Conservation (phyloP, 2,888 invertebrate species). For the Myathropa florea region DNA sequence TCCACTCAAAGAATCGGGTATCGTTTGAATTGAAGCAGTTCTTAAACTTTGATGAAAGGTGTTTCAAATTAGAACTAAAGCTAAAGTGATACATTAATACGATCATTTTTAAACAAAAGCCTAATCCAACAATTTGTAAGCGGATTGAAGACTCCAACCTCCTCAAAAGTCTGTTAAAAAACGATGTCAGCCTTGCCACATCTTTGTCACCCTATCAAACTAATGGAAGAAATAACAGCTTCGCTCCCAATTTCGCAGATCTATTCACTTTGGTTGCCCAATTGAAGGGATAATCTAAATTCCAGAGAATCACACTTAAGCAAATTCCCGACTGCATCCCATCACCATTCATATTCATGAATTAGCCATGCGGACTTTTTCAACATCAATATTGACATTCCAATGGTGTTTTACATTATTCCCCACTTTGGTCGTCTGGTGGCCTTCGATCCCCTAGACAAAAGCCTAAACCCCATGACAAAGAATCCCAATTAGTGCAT, state of each 20-base stretch:
- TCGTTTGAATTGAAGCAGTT: background rate
- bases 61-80: too few species aligned
- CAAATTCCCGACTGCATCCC: background rate
- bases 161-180: background rate
- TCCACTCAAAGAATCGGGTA: background rate
- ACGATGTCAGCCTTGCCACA: background rate
- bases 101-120: too few species aligned
- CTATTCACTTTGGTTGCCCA: too few species aligned
- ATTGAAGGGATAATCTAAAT: background rate
- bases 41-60: too few species aligned
- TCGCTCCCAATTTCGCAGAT: background rate
- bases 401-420: constrained; percentile 21
- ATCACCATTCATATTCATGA: background rate
- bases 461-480: constrained; percentile 16
- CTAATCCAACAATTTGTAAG: background rate
- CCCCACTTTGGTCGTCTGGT: background rate
- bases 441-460: background rate
- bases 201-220: background rate
- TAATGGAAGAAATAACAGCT: background rate
- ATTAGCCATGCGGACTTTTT: constrained; percentile 12
- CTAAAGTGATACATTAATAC: too few species aligned
- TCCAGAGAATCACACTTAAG: background rate
- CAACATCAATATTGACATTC: constrained; percentile 31
- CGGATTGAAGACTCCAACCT: background rate
- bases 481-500: constrained; percentile 63